Base-by-base conservation (phyloP, 30 jellyfish, hydroid and myxozoan species). In the Aurelia aurita complex sp. Pacific region DNA sequence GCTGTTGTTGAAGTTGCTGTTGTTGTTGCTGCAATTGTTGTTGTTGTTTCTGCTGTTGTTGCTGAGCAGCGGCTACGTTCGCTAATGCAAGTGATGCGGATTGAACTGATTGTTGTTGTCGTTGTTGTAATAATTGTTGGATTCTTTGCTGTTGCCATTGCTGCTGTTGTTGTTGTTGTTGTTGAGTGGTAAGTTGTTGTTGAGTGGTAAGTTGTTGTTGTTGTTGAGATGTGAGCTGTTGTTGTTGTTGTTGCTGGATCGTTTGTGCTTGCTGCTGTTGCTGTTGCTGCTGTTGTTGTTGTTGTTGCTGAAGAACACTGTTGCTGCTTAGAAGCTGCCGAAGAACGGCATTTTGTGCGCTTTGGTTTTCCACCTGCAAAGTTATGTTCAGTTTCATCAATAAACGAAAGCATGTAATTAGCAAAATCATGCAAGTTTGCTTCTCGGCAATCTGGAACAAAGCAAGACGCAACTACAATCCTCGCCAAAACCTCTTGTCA, bases 21-120 rank as follows among this genome's bases (percentile, higher is more conserved):
- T 62, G 72, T 11, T 63, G 73, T 11, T 63, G 73, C 73, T 63
- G 73, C 15, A n/a, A 32, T 32, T 63, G 73, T 38, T 71, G 73
- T 38, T 71, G 81, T 64, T 71, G 81, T 64, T 68, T 40, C 46
- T 68, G 78, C 46, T 71, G 81, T 40, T 71, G 81, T 40, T 71
- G 81, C 65, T 71, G 81, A 15, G 81, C 81, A 33, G 65, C 81
- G 55, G 81, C 81, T 13, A 64, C 81, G 42, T 71, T 71, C 38
- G 81, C 81, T 64, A 71, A 43, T 29, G 81, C 81, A 71, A 71
- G 67, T 13, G 81, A 71, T 36, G 81, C 81, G 0, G 81, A 71
- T 40, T 71, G 81, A 19, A 40, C 46, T 0, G 38, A 51, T 67
- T 67, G 81, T 71, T 71, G 81, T 16, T 71, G 81, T 16, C 55